Evolutionary conservation across 64 coral and sea anemone species (phyloP), one percentile per base, ranked within the genome.

Genomic region (Pocillopora damicornis): DNA sequence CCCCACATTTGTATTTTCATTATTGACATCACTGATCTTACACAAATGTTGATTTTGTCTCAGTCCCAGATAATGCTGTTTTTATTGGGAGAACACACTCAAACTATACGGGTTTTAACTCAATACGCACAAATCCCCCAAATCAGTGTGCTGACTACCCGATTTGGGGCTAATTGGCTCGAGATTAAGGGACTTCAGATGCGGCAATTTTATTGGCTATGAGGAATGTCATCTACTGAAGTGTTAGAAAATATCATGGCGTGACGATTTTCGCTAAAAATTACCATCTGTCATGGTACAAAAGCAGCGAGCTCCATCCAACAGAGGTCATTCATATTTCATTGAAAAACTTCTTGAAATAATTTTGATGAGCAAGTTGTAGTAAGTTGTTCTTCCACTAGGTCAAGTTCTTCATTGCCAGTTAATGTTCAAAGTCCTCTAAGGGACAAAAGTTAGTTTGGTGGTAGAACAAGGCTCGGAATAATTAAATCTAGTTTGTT

Each of bases 221-320:
- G 14, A 62, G 10, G 11, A 5, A 81, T 17, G 79, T 16, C 14
- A 51, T 51, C 3, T 51, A 51, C 7, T 51, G 42, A 51, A 51
- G 7, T 51, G 42, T 51, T 51, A 5, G 18, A 7, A 22, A 12
- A 66, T 7, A 3, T 8, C 37, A 72, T 85, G 69, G 81, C 81
- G 81, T 85, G 81, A 85, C 81, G n/a, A 72, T 85, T 16, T 25
- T 59, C 37, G 36, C 16, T 35, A 18, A 77, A 30, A 77, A 51
- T 77, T 77, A n/a, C 37, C 36, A 66, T 66, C 62, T 83, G 80
- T 83, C 80, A 67, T 66, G 66, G 18, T 36, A 18, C 20, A 22
- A 58, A 42, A 22, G 42, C 16, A 57, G 35, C 11, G 17, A 38
- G 35, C 18, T 72, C 5, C 36, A 30, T 35, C 37, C 38, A 51